Conservation (phyloP, 2,888 invertebrate genomes). For the Hipparchia sbordonii region DNA sequence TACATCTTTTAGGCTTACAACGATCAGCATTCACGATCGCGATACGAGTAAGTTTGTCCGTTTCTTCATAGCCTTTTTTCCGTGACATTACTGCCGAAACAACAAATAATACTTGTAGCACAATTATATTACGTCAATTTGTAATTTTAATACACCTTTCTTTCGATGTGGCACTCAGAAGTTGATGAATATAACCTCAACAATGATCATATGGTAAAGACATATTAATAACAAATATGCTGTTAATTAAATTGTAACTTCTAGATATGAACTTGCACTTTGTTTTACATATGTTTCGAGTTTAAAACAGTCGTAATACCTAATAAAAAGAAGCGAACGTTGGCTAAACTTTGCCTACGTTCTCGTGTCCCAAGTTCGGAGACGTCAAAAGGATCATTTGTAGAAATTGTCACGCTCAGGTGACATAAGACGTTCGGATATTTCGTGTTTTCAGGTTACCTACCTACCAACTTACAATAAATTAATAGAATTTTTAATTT, state of each 20-base stretch:
- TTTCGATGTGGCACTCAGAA: conserved; percentile 66
- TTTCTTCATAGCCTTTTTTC: conserved; percentile 89
- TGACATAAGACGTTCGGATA: conserved; percentile 20
- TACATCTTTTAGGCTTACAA: conserved; percentile 99
- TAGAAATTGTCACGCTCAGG: conserved; percentile 40
- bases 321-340: conserved; percentile 71
- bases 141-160: conserved; percentile 48
- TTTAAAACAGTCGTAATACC: conserved; percentile 56
- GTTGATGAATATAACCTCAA: conserved; percentile 67
- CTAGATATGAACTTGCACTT: conserved; percentile 32
- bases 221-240: conserved; percentile 16
- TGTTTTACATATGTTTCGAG: conserved; percentile 20
- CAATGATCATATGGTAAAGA: conserved; percentile 46
- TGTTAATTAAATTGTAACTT: conserved; percentile 39
- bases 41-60: conserved; percentile 97
- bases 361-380: conserved; percentile 76
- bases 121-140: conserved; percentile 36
- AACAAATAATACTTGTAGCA: conserved; percentile 41
- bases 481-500: too few species aligned
- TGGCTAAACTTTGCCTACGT: conserved; percentile 74
- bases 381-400: conserved; percentile 73
- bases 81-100: conserved; percentile 73
- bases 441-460: neutral
- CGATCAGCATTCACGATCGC: conserved; percentile 99
- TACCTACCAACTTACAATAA: too few species aligned